Conservation (phyloP, 2,888 invertebrate genomes). For the Hydrotaea diabolus region DNA sequence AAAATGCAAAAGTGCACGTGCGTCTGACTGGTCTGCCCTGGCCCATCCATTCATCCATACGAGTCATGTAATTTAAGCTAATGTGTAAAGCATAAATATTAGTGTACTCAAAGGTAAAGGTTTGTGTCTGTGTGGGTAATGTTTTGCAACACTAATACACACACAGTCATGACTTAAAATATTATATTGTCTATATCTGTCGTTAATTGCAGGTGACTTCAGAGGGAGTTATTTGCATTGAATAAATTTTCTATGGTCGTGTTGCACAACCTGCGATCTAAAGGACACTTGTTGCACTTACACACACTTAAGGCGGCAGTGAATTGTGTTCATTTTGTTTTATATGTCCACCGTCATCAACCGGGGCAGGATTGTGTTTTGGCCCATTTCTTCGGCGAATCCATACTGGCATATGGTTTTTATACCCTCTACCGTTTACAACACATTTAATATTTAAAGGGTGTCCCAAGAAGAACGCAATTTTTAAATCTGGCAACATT, state of each 20-base stretch:
- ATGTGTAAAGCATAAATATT: background rate
- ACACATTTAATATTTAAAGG: too few relatives aligned
- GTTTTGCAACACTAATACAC: background rate
- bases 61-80: conserved; percentile 6
- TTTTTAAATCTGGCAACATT: too few relatives aligned
- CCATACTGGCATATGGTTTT: too few relatives aligned
- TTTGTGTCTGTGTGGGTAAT: background rate
- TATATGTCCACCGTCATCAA: too few relatives aligned
- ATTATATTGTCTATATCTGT: background rate
- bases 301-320: background rate
- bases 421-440: too few relatives aligned
- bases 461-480: too few relatives aligned
- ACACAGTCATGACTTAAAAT: background rate
- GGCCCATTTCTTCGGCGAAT: too few relatives aligned
- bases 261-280: conserved; percentile 1
- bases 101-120: too few relatives aligned
- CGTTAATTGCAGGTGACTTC: conserved; percentile 9
- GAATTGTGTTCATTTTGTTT: background rate
- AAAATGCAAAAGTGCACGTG: background rate
- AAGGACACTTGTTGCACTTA: background rate
- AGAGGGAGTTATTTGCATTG: conserved; percentile 63
- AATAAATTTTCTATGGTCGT: conserved; percentile 46
- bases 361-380: too few relatives aligned
- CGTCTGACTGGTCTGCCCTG: background rate
- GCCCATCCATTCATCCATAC: background rate